Evolutionary conservation across 2,113 vertebrate genomes (phyloP).

Genomic region (Daphoenositta chrysoptera): DNA sequence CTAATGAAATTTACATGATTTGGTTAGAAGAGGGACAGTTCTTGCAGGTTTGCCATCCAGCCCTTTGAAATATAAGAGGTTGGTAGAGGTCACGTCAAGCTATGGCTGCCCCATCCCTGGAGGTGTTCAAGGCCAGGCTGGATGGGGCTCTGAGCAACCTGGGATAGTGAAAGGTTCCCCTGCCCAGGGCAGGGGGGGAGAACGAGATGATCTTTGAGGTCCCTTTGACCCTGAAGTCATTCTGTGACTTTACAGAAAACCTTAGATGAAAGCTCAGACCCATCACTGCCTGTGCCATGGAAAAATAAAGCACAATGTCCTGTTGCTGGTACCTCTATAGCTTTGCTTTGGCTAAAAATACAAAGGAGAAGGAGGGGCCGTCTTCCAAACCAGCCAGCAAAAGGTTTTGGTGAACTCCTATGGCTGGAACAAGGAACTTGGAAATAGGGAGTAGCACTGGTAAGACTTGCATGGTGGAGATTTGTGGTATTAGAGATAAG

Average conservation of each 20-base stretch:
- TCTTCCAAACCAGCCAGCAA: background rate
- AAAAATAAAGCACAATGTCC: background rate
- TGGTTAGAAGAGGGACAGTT: background rate
- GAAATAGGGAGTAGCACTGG: background rate
- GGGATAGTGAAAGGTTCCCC: background rate
- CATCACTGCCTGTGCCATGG: background rate
- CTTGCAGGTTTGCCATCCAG: background rate
- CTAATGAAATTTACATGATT: background rate
- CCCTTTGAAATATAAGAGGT: background rate
- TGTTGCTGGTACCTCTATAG: background rate
- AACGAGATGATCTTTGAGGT: rapidly evolving
- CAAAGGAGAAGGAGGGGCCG: background rate
- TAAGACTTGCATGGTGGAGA: background rate
- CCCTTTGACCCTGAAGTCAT: background rate
- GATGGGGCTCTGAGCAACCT: background rate
- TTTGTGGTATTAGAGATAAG: background rate
- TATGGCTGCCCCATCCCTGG: background rate
- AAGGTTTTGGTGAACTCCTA: background rate
- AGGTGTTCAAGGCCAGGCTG: background rate
- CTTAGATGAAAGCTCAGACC: background rate
- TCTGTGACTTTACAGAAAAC: background rate
- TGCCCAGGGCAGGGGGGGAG: background rate
- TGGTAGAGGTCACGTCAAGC: background rate
- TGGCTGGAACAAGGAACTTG: background rate
- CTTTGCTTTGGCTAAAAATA: background rate